Percentiles rank a stretch among this genome's conserved stretches.
Evolutionary conservation across 2,888 invertebrate species (phyloP).

Genomic region (Xylota segnis): DNA sequence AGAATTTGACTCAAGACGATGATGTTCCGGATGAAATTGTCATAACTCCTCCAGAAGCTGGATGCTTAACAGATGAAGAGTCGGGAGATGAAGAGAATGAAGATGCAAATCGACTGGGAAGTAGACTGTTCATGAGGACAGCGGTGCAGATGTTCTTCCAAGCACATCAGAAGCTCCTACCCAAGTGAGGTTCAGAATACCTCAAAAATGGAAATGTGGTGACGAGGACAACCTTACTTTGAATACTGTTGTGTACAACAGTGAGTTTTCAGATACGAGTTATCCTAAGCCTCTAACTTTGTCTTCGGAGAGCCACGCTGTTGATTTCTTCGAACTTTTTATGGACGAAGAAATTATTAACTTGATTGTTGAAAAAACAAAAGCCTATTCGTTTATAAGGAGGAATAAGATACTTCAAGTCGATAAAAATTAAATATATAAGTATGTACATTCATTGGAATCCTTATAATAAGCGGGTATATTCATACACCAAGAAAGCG

Average conservation of each 20-base stretch:
- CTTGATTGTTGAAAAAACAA: too few species aligned
- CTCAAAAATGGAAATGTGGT: not conserved
- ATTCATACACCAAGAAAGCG: too few species aligned
- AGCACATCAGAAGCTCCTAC: not conserved
- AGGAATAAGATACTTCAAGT: too few species aligned
- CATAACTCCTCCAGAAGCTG: constrained; percentile 9
- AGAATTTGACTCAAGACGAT: constrained; percentile 3
- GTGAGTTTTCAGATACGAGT: too few species aligned
- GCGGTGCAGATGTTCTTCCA: not conserved
- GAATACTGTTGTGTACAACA: too few species aligned
- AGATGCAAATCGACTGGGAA: constrained; percentile 1
- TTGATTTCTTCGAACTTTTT: constrained; percentile 14
- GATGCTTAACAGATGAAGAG: not conserved
- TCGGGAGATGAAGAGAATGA: constrained; percentile 3
- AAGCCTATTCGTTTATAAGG: too few species aligned
- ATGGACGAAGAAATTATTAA: constrained; percentile 1
- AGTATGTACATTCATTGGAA: constrained; percentile 5
- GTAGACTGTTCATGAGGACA: not conserved
- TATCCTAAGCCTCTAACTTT: not conserved
- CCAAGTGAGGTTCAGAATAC: not conserved
- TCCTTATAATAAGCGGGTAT: constrained; percentile 7
- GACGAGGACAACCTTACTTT: too few species aligned
- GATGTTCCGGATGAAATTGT: not conserved
- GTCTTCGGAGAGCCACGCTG: not conserved
- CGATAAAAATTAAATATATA: constrained; percentile 11